Percentiles rank a stretch among this genome's conserved stretches.
These are phyloP conservation scores for Synanceia verrucosa DNA, from an alignment of 2,797 vertebrate genomes.

Conservation along the genomic window DNA sequence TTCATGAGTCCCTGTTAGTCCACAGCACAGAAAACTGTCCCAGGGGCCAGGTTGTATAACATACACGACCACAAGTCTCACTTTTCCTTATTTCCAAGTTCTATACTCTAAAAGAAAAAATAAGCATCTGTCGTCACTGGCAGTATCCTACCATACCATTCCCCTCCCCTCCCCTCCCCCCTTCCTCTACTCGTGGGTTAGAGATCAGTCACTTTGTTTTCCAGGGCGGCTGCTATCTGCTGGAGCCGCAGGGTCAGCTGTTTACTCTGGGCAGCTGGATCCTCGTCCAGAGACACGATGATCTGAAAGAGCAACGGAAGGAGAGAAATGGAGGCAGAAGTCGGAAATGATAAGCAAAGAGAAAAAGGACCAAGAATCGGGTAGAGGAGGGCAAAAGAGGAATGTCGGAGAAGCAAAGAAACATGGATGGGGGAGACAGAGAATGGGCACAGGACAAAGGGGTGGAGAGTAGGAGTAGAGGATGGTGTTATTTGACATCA, in stretches of 20 bases:
- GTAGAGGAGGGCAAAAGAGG: constrained; percentile 7
- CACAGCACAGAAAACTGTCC: constrained; percentile 40
- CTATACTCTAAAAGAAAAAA: constrained; percentile 59
- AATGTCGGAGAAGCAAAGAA: constrained; percentile 3
- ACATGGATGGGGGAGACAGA: constrained; percentile 1
- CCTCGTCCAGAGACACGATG: constrained; percentile 94
- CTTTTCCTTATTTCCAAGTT: constrained; percentile 52
- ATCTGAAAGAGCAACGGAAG: constrained; percentile 81
- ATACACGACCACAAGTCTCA: constrained; percentile 28
- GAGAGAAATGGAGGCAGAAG: constrained; percentile 15
- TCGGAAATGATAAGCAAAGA: constrained; percentile 21
- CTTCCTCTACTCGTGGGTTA: constrained; percentile 76
- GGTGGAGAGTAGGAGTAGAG: constrained; percentile 36
- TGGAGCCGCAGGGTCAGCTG: constrained; percentile 97
- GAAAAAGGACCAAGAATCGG: background rate
- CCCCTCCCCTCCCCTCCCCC: constrained; percentile 9
- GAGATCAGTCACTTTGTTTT: constrained; percentile 99
- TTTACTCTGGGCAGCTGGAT: constrained; percentile 97
- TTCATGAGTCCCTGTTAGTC: constrained; percentile 56
- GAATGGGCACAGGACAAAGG: constrained; percentile 20
- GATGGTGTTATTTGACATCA: constrained; percentile 56
- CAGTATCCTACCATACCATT: constrained; percentile 31
- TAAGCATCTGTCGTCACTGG: constrained; percentile 77
- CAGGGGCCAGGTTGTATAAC: constrained; percentile 37
- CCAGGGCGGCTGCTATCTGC: constrained; percentile 94